Conservation (phyloP, 1,140 invertebrate species). For the Hermatobates lingyangjiaoensis region DNA sequence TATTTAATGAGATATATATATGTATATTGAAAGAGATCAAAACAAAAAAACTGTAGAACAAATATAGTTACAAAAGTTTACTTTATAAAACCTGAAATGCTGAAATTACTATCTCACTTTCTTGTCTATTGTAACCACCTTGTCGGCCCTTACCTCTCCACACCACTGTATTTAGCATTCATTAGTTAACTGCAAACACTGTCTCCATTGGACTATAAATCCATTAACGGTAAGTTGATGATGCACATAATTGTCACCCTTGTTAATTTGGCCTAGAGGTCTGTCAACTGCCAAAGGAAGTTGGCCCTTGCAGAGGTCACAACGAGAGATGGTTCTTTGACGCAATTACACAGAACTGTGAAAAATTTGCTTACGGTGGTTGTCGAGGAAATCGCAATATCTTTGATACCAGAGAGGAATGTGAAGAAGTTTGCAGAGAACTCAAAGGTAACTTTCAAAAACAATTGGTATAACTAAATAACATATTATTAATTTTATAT, state of each 20-base stretch:
- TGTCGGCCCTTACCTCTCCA: background rate
- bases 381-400: constrained; percentile 59
- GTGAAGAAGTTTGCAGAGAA: constrained; percentile 30
- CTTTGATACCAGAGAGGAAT: constrained; percentile 37
- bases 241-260: constrained; percentile 1
- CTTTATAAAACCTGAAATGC: background rate
- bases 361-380: constrained; percentile 51
- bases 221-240: background rate
- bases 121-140: background rate
- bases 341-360: constrained; percentile 29
- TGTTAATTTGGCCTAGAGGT: constrained; percentile 15
- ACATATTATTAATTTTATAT: too few relatives aligned
- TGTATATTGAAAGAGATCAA: too few relatives aligned
- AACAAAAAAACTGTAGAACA: too few relatives aligned
- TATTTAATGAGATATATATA: too few relatives aligned
- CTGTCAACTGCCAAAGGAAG: constrained; percentile 13
- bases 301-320: constrained; percentile 14
- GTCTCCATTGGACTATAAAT: background rate
- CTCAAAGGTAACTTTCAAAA: too few relatives aligned
- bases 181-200: background rate
- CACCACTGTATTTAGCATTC: background rate
- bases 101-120: background rate
- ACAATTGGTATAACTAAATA: too few relatives aligned
- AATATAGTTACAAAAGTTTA: too few relatives aligned
- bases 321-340: constrained; percentile 32